Conservation (phyloP, 2,888 invertebrate species). For the Macropis europaea region DNA sequence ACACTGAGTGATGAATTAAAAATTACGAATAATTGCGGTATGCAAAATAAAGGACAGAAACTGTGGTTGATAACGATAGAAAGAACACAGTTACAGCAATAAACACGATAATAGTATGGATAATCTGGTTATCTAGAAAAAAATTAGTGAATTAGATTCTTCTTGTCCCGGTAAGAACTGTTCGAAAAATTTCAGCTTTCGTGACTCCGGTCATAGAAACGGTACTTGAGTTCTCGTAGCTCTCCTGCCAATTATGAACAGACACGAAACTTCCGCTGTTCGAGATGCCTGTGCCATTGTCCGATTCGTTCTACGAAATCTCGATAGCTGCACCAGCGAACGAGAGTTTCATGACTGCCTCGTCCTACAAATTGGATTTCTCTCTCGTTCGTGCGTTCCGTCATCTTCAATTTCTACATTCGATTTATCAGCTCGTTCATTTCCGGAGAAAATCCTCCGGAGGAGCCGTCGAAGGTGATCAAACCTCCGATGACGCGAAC, state of each 20-base stretch:
- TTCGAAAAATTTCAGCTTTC: background rate
- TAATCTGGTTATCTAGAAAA: too few species aligned
- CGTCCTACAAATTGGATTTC: background rate
- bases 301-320: slow-evolving; percentile 2
- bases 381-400: background rate
- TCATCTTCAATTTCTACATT: background rate
- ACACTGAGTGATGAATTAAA: too few species aligned
- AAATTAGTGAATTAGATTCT: background rate
- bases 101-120: too few species aligned
- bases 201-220: background rate
- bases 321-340: slow-evolving; percentile 2
- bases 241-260: slow-evolving; percentile 11
- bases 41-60: too few species aligned
- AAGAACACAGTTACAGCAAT: too few species aligned
- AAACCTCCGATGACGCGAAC: too few species aligned
- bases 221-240: background rate
- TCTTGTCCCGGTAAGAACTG: background rate
- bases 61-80: too few species aligned
- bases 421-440: background rate
- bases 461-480: too few species aligned
- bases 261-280: slow-evolving; percentile 2
- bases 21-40: too few species aligned
- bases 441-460: too few species aligned
- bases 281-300: slow-evolving; percentile 2
- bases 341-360: background rate